Conservation (phyloP, 2,797 vertebrate species). For the Leptodactylus fallax region DNA sequence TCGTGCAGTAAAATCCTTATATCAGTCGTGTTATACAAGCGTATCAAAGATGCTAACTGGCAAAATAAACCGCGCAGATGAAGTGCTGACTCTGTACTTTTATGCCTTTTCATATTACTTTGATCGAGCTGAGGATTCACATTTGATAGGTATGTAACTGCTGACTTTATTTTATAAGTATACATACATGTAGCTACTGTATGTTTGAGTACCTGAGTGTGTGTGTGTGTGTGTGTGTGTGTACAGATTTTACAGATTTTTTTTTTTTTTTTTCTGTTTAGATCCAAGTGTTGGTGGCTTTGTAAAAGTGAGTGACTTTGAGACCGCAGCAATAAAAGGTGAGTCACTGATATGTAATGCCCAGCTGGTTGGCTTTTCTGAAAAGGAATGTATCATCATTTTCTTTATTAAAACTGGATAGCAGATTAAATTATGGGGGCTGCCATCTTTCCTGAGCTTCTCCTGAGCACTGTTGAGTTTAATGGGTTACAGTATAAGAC, state of each 20-base stretch:
- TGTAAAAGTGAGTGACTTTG: conserved; percentile 80
- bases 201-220: no score
- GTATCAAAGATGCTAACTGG: conserved; percentile 84
- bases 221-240: not conserved
- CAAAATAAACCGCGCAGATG: conserved; percentile 79
- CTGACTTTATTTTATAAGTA: not conserved
- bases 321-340: conserved; percentile 83
- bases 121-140: conserved; percentile 84
- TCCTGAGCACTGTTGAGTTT: no score
- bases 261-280: conserved; percentile 67
- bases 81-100: conserved; percentile 81
- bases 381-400: not conserved
- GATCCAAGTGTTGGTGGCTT: conserved; percentile 82
- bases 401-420: no score
- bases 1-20: conserved; percentile 76
- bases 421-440: no score
- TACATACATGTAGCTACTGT: not conserved
- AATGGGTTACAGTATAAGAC: no score
- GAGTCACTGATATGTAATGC: conserved; percentile 58
- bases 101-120: conserved; percentile 95
- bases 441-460: no score
- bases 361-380: not conserved
- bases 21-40: conserved; percentile 81
- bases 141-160: conserved; percentile 81
- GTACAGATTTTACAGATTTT: not conserved